phyloP scores from a whole-genome alignment of 2,888 invertebrate species.

The Acleris holmiana region DNA sequence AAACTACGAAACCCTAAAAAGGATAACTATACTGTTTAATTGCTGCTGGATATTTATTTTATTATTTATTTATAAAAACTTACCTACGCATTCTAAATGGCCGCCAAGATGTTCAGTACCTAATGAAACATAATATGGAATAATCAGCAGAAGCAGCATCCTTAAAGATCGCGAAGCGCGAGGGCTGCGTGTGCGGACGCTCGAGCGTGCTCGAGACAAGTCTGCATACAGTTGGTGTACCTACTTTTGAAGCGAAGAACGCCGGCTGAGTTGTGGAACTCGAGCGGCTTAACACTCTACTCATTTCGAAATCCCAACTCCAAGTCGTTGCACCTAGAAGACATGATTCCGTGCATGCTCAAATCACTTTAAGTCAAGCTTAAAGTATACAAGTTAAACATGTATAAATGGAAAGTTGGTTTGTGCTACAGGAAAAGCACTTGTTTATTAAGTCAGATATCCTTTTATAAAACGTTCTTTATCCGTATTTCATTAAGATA shows the following conservation, averaged over 20 bases:
- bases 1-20: too few species aligned
- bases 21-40: too few species aligned
- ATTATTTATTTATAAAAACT: too few species aligned
- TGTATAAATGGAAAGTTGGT: too few species aligned
- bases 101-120: too few species aligned
- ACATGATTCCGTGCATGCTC: background rate
- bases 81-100: too few species aligned
- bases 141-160: background rate
- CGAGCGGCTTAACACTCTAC: slow-evolving; percentile 11
- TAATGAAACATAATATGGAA: too few species aligned
- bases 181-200: slow-evolving; percentile 12
- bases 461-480: too few species aligned
- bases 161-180: background rate
- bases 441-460: too few species aligned
- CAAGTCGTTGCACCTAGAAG: slow-evolving; percentile 14
- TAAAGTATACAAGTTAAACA: background rate
- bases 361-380: background rate
- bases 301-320: slow-evolving; percentile 22
- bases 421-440: too few species aligned
- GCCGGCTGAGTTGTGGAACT: slow-evolving; percentile 20
- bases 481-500: too few species aligned
- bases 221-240: slow-evolving; percentile 18
- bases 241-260: slow-evolving; percentile 10
- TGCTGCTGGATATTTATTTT: too few species aligned
- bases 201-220: slow-evolving; percentile 25